Evolutionary conservation across 2,113 vertebrate species (phyloP).

Genomic region (Lagenorhynchus albirostris): DNA sequence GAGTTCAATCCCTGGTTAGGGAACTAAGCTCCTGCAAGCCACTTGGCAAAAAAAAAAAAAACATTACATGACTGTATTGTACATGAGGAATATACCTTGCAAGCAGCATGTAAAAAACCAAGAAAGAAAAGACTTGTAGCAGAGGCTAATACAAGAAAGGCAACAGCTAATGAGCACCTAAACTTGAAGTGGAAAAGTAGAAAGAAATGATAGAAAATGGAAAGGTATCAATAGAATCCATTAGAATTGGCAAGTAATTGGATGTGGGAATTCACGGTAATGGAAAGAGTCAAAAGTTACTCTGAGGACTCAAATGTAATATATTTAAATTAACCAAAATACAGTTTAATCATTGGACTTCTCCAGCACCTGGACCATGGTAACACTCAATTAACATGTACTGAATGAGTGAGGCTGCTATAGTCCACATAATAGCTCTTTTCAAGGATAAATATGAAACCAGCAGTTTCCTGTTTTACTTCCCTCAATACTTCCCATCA

Average conservation of each 20-base stretch:
- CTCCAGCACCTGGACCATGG: neutral
- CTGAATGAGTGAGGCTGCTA: neutral
- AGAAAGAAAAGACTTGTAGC: neutral
- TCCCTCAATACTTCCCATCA: neutral
- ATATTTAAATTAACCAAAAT: constrained; percentile 16
- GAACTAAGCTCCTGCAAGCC: too few relatives aligned
- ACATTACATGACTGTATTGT: neutral
- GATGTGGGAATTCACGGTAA: neutral
- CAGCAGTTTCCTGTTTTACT: constrained; percentile 9
- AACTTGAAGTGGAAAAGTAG: neutral
- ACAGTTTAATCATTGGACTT: neutral
- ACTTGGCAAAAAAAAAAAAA: too few relatives aligned
- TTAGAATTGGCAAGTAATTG: neutral
- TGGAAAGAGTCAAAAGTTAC: neutral
- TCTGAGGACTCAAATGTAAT: neutral
- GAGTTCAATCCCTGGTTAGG: too few relatives aligned
- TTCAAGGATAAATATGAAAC: neutral
- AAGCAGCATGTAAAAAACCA: neutral
- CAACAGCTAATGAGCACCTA: neutral
- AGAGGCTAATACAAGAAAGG: neutral
- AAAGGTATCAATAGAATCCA: neutral
- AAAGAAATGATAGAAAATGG: neutral
- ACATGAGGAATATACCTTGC: neutral
- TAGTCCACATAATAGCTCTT: neutral
- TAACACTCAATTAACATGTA: neutral